A percentile compares a stretch with the other conserved stretches of the same genome.
These are phyloP conservation scores for Anadara kagoshimensis DNA, from an alignment of 1,140 invertebrate genomes.

Conservation along the genomic window DNA sequence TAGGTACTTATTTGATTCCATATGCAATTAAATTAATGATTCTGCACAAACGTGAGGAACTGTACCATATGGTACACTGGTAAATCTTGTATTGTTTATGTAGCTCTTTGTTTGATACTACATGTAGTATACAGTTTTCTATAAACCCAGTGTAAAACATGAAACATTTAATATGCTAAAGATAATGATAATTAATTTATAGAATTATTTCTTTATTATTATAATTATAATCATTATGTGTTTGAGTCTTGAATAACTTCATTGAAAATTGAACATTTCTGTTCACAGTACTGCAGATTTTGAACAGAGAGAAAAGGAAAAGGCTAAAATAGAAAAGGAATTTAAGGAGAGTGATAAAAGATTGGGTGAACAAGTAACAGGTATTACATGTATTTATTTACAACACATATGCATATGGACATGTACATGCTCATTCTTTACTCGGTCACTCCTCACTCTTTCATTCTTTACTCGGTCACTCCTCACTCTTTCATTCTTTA, in stretches of 20 bases:
- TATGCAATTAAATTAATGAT: too few relatives aligned
- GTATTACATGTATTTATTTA: conserved; percentile 48
- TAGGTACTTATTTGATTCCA: too few relatives aligned
- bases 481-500: too few relatives aligned
- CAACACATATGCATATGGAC: too few relatives aligned
- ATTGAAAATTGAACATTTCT: neutral
- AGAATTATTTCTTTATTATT: neutral
- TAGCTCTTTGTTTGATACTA: too few relatives aligned
- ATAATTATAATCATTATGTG: neutral
- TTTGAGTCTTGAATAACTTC: neutral
- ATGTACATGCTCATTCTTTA: too few relatives aligned
- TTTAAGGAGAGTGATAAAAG: conserved; percentile 92
- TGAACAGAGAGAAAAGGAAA: conserved; percentile 95
- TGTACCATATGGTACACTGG: too few relatives aligned
- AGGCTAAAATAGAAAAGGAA: conserved; percentile 93
- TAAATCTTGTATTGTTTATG: too few relatives aligned
- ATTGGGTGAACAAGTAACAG: conserved; percentile 90
- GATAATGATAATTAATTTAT: neutral
- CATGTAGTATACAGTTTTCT: too few relatives aligned
- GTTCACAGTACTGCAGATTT: conserved; percentile 86
- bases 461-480: too few relatives aligned
- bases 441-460: too few relatives aligned
- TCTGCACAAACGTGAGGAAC: too few relatives aligned
- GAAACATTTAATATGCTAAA: neutral
- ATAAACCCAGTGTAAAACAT: neutral